These are phyloP conservation scores for Hirtodrosophila cameraria DNA, from an alignment of 2,888 invertebrate genomes.

Conservation along the genomic window DNA sequence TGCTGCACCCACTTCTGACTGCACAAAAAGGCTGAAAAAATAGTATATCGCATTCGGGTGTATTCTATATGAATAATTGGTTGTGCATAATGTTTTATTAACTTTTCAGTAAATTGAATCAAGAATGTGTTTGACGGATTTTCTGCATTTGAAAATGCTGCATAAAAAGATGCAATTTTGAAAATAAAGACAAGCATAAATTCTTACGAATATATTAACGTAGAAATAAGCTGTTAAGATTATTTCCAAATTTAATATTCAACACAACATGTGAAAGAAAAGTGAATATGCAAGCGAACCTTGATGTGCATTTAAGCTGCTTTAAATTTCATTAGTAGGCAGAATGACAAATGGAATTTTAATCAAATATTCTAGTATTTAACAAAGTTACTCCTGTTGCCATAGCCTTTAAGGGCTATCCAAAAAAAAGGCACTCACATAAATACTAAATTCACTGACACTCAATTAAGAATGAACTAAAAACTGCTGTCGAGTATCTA, in stretches of 20 bases:
- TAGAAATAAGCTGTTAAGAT: not conserved
- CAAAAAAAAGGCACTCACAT: conserved; percentile 1
- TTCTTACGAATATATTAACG: no score
- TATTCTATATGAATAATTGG: no score
- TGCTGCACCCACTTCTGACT: no score
- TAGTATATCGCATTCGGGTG: no score
- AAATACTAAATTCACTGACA: conserved; percentile 18
- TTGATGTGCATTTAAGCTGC: not conserved
- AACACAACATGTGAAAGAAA: not conserved
- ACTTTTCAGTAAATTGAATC: no score
- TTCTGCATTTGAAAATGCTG: no score
- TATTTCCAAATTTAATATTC: not conserved
- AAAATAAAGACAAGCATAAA: no score
- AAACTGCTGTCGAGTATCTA: conserved; percentile 10
- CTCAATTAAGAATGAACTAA: conserved; percentile 55
- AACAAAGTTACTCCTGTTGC: conserved; percentile 4
- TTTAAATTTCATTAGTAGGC: not conserved
- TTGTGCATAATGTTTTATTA: no score
- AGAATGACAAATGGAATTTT: not conserved
- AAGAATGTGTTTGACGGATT: no score
- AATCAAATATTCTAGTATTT: conserved; percentile 4
- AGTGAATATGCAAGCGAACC: no score
- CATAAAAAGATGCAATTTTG: no score
- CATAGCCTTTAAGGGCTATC: conserved; percentile 2
- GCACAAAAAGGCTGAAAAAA: no score